A percentile compares a stretch with the other conserved stretches of the same genome.
Evolutionary conservation across 2,113 vertebrate genomes (phyloP).

Genomic region (Bufo gargarizans): DNA sequence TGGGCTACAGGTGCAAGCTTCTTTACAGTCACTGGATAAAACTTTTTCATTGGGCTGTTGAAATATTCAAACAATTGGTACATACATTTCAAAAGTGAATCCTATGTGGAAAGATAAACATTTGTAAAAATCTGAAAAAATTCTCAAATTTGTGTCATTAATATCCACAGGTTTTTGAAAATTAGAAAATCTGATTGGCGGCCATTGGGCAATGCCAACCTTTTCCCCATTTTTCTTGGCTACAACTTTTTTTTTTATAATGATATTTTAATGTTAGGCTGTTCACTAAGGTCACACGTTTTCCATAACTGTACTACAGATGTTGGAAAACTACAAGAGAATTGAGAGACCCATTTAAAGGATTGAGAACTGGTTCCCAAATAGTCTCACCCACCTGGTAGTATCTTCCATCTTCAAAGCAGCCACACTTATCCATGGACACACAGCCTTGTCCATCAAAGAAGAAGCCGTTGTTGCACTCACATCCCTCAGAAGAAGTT

Average conservation of each 20-base stretch:
- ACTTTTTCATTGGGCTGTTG: conserved; percentile 70
- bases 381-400: conserved; percentile 53
- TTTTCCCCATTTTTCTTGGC: too few species aligned
- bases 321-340: too few species aligned
- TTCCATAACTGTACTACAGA: not conserved
- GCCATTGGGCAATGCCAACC: too few species aligned
- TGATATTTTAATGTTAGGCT: too few species aligned
- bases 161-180: too few species aligned
- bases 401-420: conserved; percentile 47
- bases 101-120: too few species aligned
- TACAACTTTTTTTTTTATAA: too few species aligned
- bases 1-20: conserved; percentile 72
- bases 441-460: conserved; percentile 60
- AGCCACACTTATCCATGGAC: conserved; percentile 61
- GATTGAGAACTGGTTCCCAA: not conserved
- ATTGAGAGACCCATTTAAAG: not conserved
- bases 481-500: conserved; percentile 62
- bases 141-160: too few species aligned
- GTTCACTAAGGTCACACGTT: too few species aligned
- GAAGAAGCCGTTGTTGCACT: conserved; percentile 58
- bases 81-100: too few species aligned
- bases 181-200: too few species aligned
- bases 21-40: conserved; percentile 68
- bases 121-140: too few species aligned
- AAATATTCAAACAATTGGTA: not conserved